Conservation (phyloP, 2,113 vertebrate species). For the Dendrocopos noguchii region DNA sequence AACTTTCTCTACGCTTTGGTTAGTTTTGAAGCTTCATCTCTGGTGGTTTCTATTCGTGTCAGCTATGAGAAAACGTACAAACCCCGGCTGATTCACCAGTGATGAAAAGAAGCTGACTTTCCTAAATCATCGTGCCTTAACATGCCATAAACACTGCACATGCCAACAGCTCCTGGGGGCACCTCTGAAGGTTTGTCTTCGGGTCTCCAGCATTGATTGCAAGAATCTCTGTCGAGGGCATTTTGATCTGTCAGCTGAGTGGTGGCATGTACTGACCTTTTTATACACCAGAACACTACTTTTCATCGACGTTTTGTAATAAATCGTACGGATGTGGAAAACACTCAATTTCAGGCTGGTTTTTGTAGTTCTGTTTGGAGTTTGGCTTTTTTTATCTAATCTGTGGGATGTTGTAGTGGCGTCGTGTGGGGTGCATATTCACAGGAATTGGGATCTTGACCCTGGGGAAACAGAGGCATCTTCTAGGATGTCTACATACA, state of each 20-base stretch:
- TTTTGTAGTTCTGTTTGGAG: neutral
- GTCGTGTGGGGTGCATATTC: fast-evolving
- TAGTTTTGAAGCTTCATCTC: conserved; percentile 10
- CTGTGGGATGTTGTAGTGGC: neutral
- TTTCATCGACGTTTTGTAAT: conserved; percentile 67
- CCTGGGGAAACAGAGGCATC: neutral
- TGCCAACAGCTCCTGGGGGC: neutral
- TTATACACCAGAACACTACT: conserved; percentile 60
- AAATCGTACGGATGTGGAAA: conserved; percentile 57
- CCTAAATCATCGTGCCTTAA: conserved; percentile 56
- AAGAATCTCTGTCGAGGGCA: neutral
- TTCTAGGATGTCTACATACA: neutral
- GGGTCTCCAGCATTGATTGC: neutral
- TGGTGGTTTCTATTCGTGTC: conserved; percentile 15
- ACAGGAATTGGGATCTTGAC: neutral
- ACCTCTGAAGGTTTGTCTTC: neutral
- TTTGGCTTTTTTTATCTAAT: neutral
- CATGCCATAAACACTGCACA: neutral
- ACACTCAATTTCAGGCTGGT: neutral
- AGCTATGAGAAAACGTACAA: neutral
- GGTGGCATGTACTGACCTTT: conserved; percentile 18
- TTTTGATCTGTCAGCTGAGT: neutral
- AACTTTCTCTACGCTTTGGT: conserved; percentile 14
- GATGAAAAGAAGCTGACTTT: conserved; percentile 2
- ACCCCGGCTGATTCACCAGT: neutral